Conservation (phyloP, 2,888 invertebrate genomes). For the Sphinx pinastri region DNA sequence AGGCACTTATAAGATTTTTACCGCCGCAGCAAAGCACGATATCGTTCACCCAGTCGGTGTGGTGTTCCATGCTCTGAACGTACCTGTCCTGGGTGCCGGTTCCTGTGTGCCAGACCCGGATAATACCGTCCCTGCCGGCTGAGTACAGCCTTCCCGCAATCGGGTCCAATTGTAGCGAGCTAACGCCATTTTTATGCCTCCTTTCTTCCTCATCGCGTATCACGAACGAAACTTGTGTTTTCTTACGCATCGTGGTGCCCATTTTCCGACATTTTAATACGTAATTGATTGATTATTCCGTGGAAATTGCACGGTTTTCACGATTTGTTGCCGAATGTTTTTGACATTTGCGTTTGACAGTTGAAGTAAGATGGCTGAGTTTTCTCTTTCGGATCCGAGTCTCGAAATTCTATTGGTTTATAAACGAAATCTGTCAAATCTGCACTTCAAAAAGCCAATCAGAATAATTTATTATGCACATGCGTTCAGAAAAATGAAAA, state of each 20-base stretch:
- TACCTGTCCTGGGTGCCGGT: conserved; percentile 86
- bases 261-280: conserved; percentile 80
- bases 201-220: conserved; percentile 98
- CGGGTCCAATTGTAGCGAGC: conserved; percentile 97
- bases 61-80: conserved; percentile 99
- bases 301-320: conserved; percentile 25
- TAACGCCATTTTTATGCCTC: conserved; percentile 97
- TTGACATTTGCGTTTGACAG: conserved; percentile 30
- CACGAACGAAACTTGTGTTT: conserved; percentile 96
- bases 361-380: conserved; percentile 25
- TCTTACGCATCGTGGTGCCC: conserved; percentile 81
- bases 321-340: conserved; percentile 25
- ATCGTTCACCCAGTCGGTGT: conserved; percentile 99
- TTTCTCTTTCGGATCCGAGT: not conserved
- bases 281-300: conserved; percentile 23
- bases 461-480: not conserved
- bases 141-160: conserved; percentile 95
- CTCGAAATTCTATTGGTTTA: conserved; percentile 8
- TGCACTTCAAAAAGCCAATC: not conserved
- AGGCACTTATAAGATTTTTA: conserved; percentile 98
- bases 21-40: conserved; percentile 99
- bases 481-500: not conserved
- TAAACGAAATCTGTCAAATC: not conserved
- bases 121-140: conserved; percentile 98
- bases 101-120: conserved; percentile 93